These are phyloP conservation scores for Ganaspis sp. DNA, from an alignment of 1,140 invertebrate species.

Conservation along the genomic window DNA sequence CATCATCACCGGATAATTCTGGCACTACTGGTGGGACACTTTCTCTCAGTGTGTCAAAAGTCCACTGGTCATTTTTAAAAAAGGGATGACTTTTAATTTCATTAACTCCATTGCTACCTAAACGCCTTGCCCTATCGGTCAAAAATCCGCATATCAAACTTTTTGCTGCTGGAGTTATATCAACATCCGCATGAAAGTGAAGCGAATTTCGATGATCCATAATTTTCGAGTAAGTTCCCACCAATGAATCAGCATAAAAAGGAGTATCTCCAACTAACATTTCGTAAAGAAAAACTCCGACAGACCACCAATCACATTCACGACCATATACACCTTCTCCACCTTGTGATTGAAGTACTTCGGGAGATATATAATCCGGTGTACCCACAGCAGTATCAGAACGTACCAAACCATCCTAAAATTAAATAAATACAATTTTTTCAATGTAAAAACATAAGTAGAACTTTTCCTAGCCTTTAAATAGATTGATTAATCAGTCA, in stretches of 20 bases:
- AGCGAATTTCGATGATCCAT: slow-evolving; percentile 99
- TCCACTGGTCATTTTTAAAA: slow-evolving; percentile 98
- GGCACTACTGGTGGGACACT: slow-evolving; percentile 97
- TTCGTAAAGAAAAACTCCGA: slow-evolving; percentile 98
- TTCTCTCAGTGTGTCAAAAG: slow-evolving; percentile 95
- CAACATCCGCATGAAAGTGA: slow-evolving; percentile 94
- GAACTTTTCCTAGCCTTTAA: too few species aligned
- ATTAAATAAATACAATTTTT: slow-evolving; percentile 34
- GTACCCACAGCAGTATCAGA: slow-evolving; percentile 99
- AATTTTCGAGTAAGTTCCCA: slow-evolving; percentile 99
- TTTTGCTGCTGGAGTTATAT: slow-evolving; percentile 94
- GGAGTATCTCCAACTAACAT: slow-evolving; percentile 99
- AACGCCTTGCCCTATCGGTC: slow-evolving; percentile 91
- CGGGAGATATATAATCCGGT: slow-evolving; percentile 99
- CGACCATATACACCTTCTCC: slow-evolving; percentile 95
- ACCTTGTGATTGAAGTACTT: slow-evolving; percentile 97
- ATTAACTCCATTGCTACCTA: slow-evolving; percentile 95
- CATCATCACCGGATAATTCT: slow-evolving; percentile 95
- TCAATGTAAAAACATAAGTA: too few species aligned
- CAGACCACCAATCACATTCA: slow-evolving; percentile 99
- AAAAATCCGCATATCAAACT: slow-evolving; percentile 95
- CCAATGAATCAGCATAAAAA: slow-evolving; percentile 98
- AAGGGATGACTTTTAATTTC: slow-evolving; percentile 97
- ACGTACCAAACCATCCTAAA: slow-evolving; percentile 92
- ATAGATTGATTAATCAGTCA: background rate